A percentile compares a stretch with the other conserved stretches of the same genome.
Evolutionary conservation across 2,888 invertebrate species (phyloP).

Genomic region (Azorinus chamasolen): DNA sequence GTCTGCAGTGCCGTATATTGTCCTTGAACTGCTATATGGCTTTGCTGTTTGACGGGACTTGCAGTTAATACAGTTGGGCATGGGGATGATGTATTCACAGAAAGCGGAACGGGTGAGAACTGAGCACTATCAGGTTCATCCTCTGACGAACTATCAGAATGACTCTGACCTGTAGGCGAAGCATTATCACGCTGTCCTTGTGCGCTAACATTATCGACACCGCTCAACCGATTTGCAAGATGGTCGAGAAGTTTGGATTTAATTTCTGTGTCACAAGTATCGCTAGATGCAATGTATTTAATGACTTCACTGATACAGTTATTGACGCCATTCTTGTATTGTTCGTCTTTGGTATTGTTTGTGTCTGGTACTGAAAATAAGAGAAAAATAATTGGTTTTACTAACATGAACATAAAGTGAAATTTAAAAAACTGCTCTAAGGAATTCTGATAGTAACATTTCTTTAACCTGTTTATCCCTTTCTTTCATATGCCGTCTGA

Average conservation of each 20-base stretch:
- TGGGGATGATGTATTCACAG: too few relatives aligned
- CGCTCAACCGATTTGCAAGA: constrained; percentile 45
- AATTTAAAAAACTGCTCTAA: not conserved
- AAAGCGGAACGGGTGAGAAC: too few relatives aligned
- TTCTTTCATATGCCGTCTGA: too few relatives aligned
- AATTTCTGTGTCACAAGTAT: constrained; percentile 45
- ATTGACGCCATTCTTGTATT: constrained; percentile 56
- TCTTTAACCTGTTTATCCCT: too few relatives aligned
- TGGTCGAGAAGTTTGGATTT: constrained; percentile 56
- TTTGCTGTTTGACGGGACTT: not conserved
- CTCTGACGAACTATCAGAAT: not conserved
- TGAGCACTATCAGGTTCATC: too few relatives aligned
- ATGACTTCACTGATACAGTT: constrained; percentile 60
- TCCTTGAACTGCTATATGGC: too few relatives aligned
- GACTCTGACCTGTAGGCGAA: not conserved
- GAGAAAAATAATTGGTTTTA: not conserved
- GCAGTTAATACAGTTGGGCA: not conserved
- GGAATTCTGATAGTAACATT: too few relatives aligned
- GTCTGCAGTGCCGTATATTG: not conserved
- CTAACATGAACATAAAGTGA: not conserved
- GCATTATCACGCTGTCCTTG: not conserved
- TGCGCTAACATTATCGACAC: not conserved
- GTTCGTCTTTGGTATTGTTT: constrained; percentile 22
- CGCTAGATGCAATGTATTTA: constrained; percentile 42
- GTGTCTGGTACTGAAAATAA: constrained; percentile 2